Base-by-base conservation (phyloP, 2,797 vertebrate species). In the Dallia pectoralis region DNA sequence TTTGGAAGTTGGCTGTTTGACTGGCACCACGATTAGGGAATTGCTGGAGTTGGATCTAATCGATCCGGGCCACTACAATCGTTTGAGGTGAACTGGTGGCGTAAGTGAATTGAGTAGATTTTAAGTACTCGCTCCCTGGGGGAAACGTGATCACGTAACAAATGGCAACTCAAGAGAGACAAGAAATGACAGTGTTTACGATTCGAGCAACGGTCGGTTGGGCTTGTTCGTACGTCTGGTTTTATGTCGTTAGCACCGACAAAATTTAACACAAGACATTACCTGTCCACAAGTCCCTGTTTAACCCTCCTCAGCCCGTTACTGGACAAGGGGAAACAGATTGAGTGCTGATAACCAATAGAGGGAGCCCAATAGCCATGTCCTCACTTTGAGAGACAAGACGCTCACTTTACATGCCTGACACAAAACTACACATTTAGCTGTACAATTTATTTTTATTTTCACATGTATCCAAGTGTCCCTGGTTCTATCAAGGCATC, bases 361-460 rank as follows among this genome's bases (percentile, higher is more conserved):
- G 91, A 93, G 91, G 91, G 90, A 87, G 89, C 90, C 87, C 89
- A 88, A 86, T 85, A 88, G 89, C 90, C 84, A 71, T 82, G 73
- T 83, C 73, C 77, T 79, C 25, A 12, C 72, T 64, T 72, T 65
- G 71, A 81, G 71, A 74, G 63, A 56, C 66, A 48, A 12, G 30
- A 62, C 30, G 8, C 62, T 79, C 72, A 74, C 47, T 80, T 77
- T 61, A 74, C 44, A 74, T 79, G 74, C 75, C 83, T 27, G 53
- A 2, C 71, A 76, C 67, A 2, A 74, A 77, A 48, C 36, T 49
- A 49, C 48, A 16, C 11, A 44, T 44, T 44, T 44, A 44, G 11
- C 22, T 25, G 53, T 25, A 25, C 9, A 4, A 22, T 25, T 25
- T 3, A 22, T 25, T 2, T 59, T 59, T 11, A 25, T 25, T 56